A percentile compares a stretch with the other conserved stretches of the same genome.
These are phyloP conservation scores for Griposia aprilina DNA, from an alignment of 2,888 invertebrate species.

Conservation along the genomic window DNA sequence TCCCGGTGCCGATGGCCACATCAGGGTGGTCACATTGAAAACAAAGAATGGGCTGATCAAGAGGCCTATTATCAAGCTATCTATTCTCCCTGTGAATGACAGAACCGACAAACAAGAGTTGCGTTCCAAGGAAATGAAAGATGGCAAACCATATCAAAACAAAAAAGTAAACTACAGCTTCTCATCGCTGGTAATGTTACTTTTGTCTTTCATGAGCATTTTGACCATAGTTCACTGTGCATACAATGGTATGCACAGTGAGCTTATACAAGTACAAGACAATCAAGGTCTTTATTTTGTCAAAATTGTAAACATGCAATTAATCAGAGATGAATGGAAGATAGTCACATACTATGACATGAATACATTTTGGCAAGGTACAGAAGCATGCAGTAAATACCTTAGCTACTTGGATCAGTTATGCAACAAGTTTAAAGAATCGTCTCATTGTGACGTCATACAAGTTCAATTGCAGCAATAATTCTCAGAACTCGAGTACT, in stretches of 20 bases:
- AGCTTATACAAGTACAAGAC: slow-evolving; percentile 3
- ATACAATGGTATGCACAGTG: no score
- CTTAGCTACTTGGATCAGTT: slow-evolving; percentile 6
- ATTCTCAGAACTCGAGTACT: no score
- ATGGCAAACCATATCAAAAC: slow-evolving; percentile 2
- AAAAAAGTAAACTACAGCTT: slow-evolving; percentile 5
- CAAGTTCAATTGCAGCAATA: no score
- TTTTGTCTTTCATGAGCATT: slow-evolving; percentile 3
- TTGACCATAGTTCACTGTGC: background rate
- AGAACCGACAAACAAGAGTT: slow-evolving; percentile 11
- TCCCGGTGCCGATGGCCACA: slow-evolving; percentile 1
- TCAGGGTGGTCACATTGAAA: slow-evolving; percentile 11
- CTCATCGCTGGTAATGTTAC: slow-evolving; percentile 5
- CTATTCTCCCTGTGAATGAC: slow-evolving; percentile 20
- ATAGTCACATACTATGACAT: slow-evolving; percentile 12
- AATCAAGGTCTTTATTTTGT: slow-evolving; percentile 12
- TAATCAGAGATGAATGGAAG: slow-evolving; percentile 17
- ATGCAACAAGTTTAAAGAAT: background rate
- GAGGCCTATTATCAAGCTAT: slow-evolving; percentile 23
- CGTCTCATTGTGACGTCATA: no score
- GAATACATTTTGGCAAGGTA: slow-evolving; percentile 3
- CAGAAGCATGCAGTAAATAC: slow-evolving; percentile 12
- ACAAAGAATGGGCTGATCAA: slow-evolving; percentile 15
- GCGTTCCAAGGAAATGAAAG: slow-evolving; percentile 1
- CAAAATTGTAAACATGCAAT: slow-evolving; percentile 18